Evolutionary conservation across 2,888 invertebrate genomes (phyloP).

Genomic region (Chrysomela aeneicollis): DNA sequence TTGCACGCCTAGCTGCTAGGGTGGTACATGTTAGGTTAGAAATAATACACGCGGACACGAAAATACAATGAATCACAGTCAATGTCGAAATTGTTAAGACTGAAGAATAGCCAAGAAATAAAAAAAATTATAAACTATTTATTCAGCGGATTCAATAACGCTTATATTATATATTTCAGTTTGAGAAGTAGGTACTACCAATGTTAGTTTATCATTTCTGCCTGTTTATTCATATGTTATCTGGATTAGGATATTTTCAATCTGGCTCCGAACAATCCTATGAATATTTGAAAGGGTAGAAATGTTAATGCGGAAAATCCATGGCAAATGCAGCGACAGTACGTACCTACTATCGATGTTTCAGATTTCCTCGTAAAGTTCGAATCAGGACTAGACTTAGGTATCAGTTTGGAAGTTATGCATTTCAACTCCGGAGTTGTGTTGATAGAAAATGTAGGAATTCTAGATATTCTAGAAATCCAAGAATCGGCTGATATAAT

Average conservation of each 20-base stretch:
- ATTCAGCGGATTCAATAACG: too few relatives aligned
- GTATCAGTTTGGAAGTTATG: too few relatives aligned
- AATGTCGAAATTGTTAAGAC: conserved; percentile 5
- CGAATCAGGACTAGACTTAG: background rate
- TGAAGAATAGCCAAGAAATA: background rate
- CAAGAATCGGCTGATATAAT: too few relatives aligned
- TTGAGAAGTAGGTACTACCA: too few relatives aligned
- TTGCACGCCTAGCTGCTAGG: conserved; percentile 49
- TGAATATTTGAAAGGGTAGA: conserved; percentile 16
- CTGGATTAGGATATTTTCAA: background rate
- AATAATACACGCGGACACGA: conserved; percentile 24
- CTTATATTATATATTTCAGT: too few relatives aligned
- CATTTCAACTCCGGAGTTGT: too few relatives aligned
- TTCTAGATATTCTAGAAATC: too few relatives aligned
- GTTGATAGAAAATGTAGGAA: too few relatives aligned
- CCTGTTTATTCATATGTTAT: background rate
- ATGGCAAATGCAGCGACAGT: background rate
- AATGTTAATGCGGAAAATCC: background rate
- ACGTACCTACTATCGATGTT: background rate
- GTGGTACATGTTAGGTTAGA: conserved; percentile 41
- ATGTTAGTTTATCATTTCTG: too few relatives aligned
- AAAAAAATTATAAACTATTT: too few relatives aligned
- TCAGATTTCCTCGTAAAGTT: background rate
- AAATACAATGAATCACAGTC: conserved; percentile 14
- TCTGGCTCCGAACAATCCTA: conserved; percentile 14